phyloP scores from a whole-genome alignment of 2,888 invertebrate genomes.

The Calliphora vomitoria region DNA sequence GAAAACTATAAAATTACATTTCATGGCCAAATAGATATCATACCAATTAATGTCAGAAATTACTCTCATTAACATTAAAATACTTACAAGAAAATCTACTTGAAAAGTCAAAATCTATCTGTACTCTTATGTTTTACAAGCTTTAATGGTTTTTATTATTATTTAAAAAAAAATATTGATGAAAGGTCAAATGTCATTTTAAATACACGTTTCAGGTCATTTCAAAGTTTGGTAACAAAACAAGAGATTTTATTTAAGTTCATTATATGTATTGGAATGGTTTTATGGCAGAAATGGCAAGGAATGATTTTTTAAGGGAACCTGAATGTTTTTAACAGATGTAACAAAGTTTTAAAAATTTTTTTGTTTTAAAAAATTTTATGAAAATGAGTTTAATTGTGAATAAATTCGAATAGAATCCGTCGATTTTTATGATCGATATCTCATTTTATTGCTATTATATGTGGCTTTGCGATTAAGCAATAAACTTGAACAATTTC shows the following conservation, averaged over 20 bases:
- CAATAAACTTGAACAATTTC: too few species aligned
- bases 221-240: background rate
- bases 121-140: background rate
- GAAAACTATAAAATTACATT: background rate
- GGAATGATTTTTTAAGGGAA: too few species aligned
- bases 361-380: too few species aligned
- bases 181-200: constrained; percentile 58
- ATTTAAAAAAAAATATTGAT: constrained; percentile 5
- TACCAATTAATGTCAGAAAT: background rate
- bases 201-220: background rate
- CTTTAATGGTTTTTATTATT: constrained; percentile 14
- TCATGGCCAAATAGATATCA: background rate
- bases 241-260: background rate
- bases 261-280: too few species aligned
- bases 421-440: too few species aligned
- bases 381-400: too few species aligned
- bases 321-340: too few species aligned
- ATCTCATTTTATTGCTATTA: too few species aligned
- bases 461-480: too few species aligned
- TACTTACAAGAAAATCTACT: background rate
- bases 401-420: too few species aligned
- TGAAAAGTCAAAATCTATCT: constrained; percentile 4
- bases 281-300: too few species aligned
- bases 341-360: too few species aligned
- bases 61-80: background rate